Evolutionary conservation across 2,888 invertebrate genomes (phyloP), one percentile per base, ranked within the genome.

Genomic region (Stomorhina lunata): DNA sequence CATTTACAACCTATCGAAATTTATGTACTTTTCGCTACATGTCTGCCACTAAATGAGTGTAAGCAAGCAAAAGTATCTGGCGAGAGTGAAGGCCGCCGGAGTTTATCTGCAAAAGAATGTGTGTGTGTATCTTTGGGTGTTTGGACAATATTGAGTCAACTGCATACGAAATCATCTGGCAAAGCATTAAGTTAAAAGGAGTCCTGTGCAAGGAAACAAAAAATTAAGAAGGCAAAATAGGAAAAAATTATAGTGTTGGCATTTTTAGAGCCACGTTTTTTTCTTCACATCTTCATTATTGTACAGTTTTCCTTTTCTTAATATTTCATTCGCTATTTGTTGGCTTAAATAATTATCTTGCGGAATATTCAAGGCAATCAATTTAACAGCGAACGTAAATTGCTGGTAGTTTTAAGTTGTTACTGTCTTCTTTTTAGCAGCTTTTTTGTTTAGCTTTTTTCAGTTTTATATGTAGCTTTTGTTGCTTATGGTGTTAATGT

Each of bases 331-430:
- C 29, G 29, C 53, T 73, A 34, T 66, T 71, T 79, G 82, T 82
- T 79, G 43, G 79, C 82, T 82, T 71, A 82, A 82, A 82, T 79
- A 82, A 82, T 82, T 82, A 82, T 82, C 82, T 76, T 75, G 79
- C 68, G 66, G 79, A 82, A 82, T 82, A 79, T 76, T 82, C n/a
- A 55, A 66, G 82, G 82, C 82, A 75, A 82, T 82, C 82, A 82
- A 82, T 82, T 82, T 82, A 71, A 79, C 76, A 20, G 66, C 65
- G n/a, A 66, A 79, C 37, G 71, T 75, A 79, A 82, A 66, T 76
- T 82, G 65, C 82, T 76, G 71, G 65, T 61, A 66, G 50, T 69
- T 71, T 65, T 12, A n/a, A n/a, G n/a, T n/a, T 53, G 4, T 32
- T 27, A 32, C 50, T 48, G 45, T 55, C 34, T 55, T 29, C 9